Evolutionary conservation across 2,797 vertebrate genomes (phyloP), one percentile per base, ranked within the genome.

Genomic region (Premnoplex brunnescens): DNA sequence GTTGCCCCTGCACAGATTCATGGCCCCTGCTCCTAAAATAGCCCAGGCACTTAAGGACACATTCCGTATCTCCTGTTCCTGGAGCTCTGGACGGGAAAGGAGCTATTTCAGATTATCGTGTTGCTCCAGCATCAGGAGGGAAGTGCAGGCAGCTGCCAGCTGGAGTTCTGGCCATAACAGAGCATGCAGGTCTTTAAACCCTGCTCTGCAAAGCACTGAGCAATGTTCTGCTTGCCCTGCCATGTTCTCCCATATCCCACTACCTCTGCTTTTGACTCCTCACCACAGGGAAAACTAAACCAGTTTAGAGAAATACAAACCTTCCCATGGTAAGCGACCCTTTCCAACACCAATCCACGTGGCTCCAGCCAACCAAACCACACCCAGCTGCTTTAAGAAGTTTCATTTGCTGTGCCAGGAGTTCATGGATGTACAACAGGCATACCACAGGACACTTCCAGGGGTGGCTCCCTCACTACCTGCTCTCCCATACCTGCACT

Each of bases 21-120:
- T 22, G 52, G 51, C 62, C 44, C 79, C 60, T 73, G 44, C 74
- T 93, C 94, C 75, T 82, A 95, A 92, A 96, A 96, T 90, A 95
- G 88, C 69, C 83, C 96, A 85, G 90, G 55, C 89, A 83, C 86
- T 91, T 92, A 64, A 96, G 86, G 78, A 95, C 85, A 85, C 91
- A 54, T 90, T 92, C 78, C 43, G 0, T 11, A 64, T 67, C 88
- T 89, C 80, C 83, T 81, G 68, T 76, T 91, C 59, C 78, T 16
- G 24, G 80, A 82, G 55, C 85, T 92, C 87, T 19, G 43, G 76
- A 82, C 0, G 3, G 84, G 88, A 83, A 20, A 85, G 72, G 18
- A 85, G 76, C 27, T 83, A 88, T 87, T 91, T 82, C 64, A 91
- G 80, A 59, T 91, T 60, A 88, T 56, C 18, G 0, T 43, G n/a